Evolutionary conservation across 2,888 invertebrate species (phyloP).

Genomic region (Andrena hattorfiana): DNA sequence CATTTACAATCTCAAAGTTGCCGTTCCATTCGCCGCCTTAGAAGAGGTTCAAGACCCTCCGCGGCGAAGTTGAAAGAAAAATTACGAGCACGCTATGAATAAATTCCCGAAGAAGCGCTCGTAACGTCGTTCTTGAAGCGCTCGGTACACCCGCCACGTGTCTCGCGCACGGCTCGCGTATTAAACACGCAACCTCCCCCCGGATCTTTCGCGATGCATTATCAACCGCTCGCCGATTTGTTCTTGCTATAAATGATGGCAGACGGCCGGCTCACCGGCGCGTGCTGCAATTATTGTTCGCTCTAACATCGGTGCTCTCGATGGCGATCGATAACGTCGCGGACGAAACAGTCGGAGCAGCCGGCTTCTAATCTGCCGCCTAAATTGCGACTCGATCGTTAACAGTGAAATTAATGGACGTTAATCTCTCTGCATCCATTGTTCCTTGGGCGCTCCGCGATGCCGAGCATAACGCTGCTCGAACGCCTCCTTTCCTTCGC

Average conservation of each 20-base stretch:
- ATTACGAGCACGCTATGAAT: neutral
- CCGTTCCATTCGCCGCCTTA: neutral
- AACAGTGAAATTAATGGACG: slow-evolving; percentile 10
- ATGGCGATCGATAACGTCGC: slow-evolving; percentile 20
- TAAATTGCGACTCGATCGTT: slow-evolving; percentile 23
- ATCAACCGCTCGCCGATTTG: slow-evolving; percentile 66
- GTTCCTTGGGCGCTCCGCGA: neutral
- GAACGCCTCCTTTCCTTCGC: neutral
- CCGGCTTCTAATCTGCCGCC: slow-evolving; percentile 27
- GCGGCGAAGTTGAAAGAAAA: neutral
- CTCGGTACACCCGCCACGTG: neutral
- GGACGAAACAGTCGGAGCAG: slow-evolving; percentile 25
- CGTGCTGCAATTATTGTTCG: slow-evolving; percentile 37
- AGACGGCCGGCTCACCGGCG: slow-evolving; percentile 5
- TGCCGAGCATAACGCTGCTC: neutral
- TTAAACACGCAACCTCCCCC: slow-evolving; percentile 46
- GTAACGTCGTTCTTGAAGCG: neutral
- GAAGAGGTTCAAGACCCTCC: neutral
- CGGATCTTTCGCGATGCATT: slow-evolving; percentile 55
- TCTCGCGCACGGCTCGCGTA: slow-evolving; percentile 22
- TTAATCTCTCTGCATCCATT: slow-evolving; percentile 3
- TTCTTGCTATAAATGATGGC: slow-evolving; percentile 41
- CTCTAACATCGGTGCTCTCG: neutral
- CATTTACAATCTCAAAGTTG: slow-evolving; percentile 35
- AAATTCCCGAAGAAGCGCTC: neutral